phyloP scores from a whole-genome alignment of 2,113 vertebrate genomes.

The Petrocephalus microphthalmus region DNA sequence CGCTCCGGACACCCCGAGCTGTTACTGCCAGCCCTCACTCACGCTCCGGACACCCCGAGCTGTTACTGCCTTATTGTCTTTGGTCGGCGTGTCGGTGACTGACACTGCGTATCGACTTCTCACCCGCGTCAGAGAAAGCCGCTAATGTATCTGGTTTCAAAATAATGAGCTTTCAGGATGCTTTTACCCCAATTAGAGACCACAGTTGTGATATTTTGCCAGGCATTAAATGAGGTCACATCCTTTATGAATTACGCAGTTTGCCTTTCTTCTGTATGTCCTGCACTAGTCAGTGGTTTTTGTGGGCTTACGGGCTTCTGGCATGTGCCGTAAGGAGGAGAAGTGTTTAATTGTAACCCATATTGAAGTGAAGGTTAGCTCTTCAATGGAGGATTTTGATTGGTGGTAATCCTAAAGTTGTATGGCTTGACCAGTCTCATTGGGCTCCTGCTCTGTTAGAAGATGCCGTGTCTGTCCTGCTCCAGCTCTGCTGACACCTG shows the following conservation, averaged over 20 bases:
- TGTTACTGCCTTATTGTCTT: not conserved
- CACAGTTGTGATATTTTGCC: not conserved
- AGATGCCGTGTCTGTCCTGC: not conserved
- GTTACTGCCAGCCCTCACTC: no score
- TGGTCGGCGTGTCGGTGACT: not conserved
- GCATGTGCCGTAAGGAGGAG: not conserved
- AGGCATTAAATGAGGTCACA: not conserved
- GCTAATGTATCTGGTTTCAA: not conserved
- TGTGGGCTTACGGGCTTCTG: no score
- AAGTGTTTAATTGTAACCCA: not conserved
- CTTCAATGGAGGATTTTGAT: not conserved
- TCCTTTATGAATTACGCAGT: not conserved
- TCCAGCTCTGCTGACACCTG: not conserved
- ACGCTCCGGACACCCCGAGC: no score
- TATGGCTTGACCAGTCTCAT: not conserved
- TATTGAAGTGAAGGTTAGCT: not conserved
- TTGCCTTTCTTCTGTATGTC: not conserved
- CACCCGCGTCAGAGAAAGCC: not conserved
- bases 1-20: no score
- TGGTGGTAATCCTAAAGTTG: not conserved
- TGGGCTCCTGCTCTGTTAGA: not conserved
- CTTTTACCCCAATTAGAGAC: not conserved
- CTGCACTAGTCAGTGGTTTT: not conserved
- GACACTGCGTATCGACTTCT: not conserved
- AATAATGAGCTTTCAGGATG: not conserved